Evolutionary conservation across 1,140 invertebrate species (phyloP).

Genomic region (Fopius arisanus): DNA sequence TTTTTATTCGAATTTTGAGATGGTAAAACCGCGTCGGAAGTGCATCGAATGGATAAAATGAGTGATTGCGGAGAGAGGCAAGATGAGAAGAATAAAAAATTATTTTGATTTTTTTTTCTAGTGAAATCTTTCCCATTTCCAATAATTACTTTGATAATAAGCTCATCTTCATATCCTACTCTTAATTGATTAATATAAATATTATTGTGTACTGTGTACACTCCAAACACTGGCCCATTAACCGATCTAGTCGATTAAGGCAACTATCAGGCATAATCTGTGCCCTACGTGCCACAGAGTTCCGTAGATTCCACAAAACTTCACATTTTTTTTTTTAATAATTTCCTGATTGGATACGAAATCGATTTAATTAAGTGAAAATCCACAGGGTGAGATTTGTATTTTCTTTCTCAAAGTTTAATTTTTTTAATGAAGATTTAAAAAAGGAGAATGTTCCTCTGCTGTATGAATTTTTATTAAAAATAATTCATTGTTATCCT

Average conservation of each 20-base stretch:
- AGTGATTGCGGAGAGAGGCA: not conserved
- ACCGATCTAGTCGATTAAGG: constrained; percentile 23
- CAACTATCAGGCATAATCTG: not conserved
- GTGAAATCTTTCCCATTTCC: too few relatives aligned
- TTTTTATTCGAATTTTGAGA: not conserved
- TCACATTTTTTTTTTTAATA: not conserved
- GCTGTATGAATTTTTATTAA: not conserved
- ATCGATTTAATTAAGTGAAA: not conserved
- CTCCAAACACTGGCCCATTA: constrained; percentile 13
- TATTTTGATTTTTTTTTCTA: not conserved
- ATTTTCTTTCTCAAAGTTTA: not conserved
- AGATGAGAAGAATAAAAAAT: not conserved
- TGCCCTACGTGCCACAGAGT: not conserved
- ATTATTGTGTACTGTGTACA: constrained; percentile 26
- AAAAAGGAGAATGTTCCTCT: not conserved
- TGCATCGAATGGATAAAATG: not conserved
- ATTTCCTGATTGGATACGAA: not conserved
- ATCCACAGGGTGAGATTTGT: not conserved
- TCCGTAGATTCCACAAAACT: not conserved
- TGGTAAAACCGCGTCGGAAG: not conserved
- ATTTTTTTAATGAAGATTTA: not conserved
- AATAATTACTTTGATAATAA: not conserved
- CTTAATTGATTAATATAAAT: not conserved
- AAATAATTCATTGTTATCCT: not conserved
- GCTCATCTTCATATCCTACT: not conserved